Evolutionary conservation across 2,888 invertebrate species (phyloP).

Genomic region (Brachyopa scutellaris): DNA sequence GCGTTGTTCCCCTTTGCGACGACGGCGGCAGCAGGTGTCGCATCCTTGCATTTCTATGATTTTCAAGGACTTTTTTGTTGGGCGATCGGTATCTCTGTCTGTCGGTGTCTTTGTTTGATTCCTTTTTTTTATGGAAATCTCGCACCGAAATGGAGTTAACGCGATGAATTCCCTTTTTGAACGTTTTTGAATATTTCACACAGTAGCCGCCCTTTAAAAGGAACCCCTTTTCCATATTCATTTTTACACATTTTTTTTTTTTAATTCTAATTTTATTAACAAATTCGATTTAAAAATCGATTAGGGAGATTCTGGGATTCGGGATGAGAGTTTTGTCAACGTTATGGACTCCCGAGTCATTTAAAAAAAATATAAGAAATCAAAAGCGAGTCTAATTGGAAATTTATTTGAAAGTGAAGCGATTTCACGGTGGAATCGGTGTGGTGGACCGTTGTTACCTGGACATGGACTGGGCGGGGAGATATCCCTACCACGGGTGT

Average conservation of each 20-base stretch:
- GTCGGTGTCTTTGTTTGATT: neutral
- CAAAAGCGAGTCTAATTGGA: constrained; percentile 49
- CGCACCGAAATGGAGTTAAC: neutral
- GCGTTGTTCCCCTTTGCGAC: constrained; percentile 22
- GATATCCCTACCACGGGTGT: too few species aligned
- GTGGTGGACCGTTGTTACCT: too few species aligned
- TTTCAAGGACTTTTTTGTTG: constrained; percentile 17
- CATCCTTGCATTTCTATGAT: constrained; percentile 46
- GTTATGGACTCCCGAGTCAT: neutral
- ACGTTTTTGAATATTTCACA: constrained; percentile 45
- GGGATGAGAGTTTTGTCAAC: neutral
- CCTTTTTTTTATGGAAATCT: constrained; percentile 42
- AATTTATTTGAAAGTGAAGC: constrained; percentile 55
- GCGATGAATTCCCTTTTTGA: constrained; percentile 34
- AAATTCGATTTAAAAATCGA: constrained; percentile 18
- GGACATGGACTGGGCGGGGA: neutral
- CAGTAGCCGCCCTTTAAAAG: too few species aligned
- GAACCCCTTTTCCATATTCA: constrained; percentile 33
- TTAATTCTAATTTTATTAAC: constrained; percentile 57
- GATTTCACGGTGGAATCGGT: constrained; percentile 8
- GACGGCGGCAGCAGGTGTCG: constrained; percentile 55
- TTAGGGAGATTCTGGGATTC: neutral
- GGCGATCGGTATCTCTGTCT: constrained; percentile 36
- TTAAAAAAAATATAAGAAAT: too few species aligned
- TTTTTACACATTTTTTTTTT: constrained; percentile 58